Evolutionary conservation across 2,888 invertebrate genomes (phyloP).

Genomic region (Ophion ventricosus): DNA sequence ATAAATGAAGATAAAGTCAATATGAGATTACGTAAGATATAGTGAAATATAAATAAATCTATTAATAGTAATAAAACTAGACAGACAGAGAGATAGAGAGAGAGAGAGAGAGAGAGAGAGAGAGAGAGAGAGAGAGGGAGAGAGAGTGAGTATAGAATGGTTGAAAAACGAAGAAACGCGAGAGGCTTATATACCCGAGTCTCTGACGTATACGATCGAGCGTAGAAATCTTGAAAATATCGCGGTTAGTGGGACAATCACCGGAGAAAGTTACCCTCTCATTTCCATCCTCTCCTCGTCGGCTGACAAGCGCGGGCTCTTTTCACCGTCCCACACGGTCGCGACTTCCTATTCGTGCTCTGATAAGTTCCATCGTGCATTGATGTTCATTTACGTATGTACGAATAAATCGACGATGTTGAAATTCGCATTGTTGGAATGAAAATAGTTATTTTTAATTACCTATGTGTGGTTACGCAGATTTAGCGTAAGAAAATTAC

Average conservation of each 20-base stretch:
- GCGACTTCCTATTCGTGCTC: conserved; percentile 4
- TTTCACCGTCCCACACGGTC: conserved; percentile 50
- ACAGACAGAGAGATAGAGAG: conserved; percentile 24
- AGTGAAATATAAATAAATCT: not conserved
- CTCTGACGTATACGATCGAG: conserved; percentile 36
- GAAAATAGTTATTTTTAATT: not conserved
- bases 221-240: conserved; percentile 80
- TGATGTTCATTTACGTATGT: not conserved
- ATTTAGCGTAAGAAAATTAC: not conserved
- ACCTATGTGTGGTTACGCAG: not conserved
- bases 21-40: too few species aligned
- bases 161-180: conserved; percentile 18
- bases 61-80: not conserved
- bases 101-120: conserved; percentile 23
- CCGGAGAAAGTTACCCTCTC: conserved; percentile 80
- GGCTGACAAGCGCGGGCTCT: conserved; percentile 40
- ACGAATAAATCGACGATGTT: not conserved
- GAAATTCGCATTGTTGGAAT: not conserved
- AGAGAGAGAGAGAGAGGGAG: conserved; percentile 25
- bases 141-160: conserved; percentile 28
- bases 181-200: conserved; percentile 28
- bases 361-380: conserved; percentile 10
- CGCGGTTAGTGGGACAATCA: conserved; percentile 81
- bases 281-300: conserved; percentile 66
- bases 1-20: too few species aligned